Conservation (phyloP, 2,113 vertebrate genomes). For the Herpailurus yagouaroundi region DNA sequence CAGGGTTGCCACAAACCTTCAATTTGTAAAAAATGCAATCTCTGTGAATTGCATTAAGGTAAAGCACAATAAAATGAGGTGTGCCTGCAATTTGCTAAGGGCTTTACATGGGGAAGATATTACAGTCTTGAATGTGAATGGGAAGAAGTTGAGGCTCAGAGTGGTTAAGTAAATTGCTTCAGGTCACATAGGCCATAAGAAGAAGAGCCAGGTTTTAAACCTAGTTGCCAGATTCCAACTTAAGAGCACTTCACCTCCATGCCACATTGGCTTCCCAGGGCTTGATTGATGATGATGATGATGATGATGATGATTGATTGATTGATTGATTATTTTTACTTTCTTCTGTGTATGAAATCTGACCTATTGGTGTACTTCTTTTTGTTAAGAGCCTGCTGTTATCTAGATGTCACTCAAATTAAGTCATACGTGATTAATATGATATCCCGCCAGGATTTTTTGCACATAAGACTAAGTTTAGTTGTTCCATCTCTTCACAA, state of each 20-base stretch:
- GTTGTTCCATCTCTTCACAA: neutral
- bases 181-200: neutral
- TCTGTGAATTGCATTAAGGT: neutral
- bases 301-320: no score
- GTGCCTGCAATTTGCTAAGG: neutral
- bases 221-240: neutral
- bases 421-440: neutral
- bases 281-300: no score
- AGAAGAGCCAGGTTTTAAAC: neutral
- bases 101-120: neutral
- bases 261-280: neutral
- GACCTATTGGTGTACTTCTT: neutral
- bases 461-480: neutral
- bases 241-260: neutral
- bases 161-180: neutral
- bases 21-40: neutral
- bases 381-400: neutral
- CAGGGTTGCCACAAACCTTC: neutral
- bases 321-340: neutral
- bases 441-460: neutral
- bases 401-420: neutral
- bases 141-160: neutral
- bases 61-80: neutral
- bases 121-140: neutral
- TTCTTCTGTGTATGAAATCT: constrained; percentile 7